phyloP scores from a whole-genome alignment of 2,888 invertebrate species.

The Apamea anceps region DNA sequence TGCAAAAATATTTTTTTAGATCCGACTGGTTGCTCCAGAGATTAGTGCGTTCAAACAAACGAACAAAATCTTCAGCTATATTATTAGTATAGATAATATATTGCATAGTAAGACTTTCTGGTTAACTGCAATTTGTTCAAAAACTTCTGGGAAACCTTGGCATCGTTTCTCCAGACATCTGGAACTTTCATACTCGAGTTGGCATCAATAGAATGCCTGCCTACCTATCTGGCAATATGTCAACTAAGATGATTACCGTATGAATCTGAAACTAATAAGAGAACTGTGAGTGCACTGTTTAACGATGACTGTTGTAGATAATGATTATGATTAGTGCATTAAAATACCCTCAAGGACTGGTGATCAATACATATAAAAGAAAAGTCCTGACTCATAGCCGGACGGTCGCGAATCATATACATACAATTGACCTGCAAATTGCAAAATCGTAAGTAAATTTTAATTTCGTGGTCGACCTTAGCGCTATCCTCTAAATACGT shows the following conservation, averaged over 20 bases:
- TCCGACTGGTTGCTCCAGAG: too few relatives aligned
- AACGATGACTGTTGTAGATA: neutral
- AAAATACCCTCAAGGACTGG: neutral
- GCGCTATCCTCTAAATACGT: neutral
- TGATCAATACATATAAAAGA: neutral
- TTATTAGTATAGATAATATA: too few relatives aligned
- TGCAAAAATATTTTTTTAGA: too few relatives aligned
- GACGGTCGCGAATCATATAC: too few relatives aligned
- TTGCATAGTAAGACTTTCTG: neutral
- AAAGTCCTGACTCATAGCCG: neutral
- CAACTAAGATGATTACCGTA: constrained; percentile 27
- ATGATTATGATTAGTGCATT: neutral
- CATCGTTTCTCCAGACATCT: constrained; percentile 42
- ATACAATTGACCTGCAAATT: too few relatives aligned
- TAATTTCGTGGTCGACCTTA: too few relatives aligned
- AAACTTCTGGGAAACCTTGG: constrained; percentile 37
- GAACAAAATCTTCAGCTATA: too few relatives aligned
- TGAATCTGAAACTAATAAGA: constrained; percentile 18
- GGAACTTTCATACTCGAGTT: constrained; percentile 1
- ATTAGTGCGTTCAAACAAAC: too few relatives aligned
- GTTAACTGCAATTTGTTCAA: neutral
- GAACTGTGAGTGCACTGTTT: neutral
- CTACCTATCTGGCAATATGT: constrained; percentile 43
- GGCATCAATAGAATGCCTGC: neutral
- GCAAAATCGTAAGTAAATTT: too few relatives aligned